Evolutionary conservation across 2,113 vertebrate species (phyloP), one percentile per base, ranked within the genome.

Genomic region (Apteryx mantelli): DNA sequence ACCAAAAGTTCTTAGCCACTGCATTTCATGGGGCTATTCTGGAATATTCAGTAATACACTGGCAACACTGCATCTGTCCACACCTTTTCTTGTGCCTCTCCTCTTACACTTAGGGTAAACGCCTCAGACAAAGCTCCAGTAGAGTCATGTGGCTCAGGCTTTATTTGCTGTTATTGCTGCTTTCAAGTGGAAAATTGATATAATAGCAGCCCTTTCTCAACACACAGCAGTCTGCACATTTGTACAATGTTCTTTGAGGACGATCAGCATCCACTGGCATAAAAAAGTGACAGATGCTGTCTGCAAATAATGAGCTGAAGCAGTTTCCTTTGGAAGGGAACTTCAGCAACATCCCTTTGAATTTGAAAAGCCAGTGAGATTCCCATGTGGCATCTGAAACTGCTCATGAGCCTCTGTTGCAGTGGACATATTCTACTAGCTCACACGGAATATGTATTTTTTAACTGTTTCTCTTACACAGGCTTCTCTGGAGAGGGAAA

Each of bases 151-250:
- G 88, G 89, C 88, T 94, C 76, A 13, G 5, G 77, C 91, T 97
- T 97, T 96, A 91, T 97, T 97, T 97, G 93, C 96, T 96, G 94
- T 97, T 97, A 97, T 96, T 97, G 96, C 95, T 91, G 93, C 96
- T 97, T 97, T 97, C 95, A 98, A 97, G 96, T 97, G 95, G 96
- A 97, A 97, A 98, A 98, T 97, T 95, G 92, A 89, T 97, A 77
- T 97, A 97, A 97, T 97, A 96, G 95, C 92, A 70, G 96, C 21
- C 86, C 95, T 96, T 92, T 96, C 92, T 95, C 80, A 14, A 69
- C 93, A 97, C 96, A 87, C 92, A 97, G 94, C 92, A 95, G 92
- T 88, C 96, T 96, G 92, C 77, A 92, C 94, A 87, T 92, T 95
- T 78, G 82, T 92, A 93, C 89, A 80, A 69, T 83, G 92, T 90